Evolutionary conservation across 2,113 vertebrate species (phyloP), one percentile per base, ranked within the genome.

Genomic region (Hymenochirus boettgeri): DNA sequence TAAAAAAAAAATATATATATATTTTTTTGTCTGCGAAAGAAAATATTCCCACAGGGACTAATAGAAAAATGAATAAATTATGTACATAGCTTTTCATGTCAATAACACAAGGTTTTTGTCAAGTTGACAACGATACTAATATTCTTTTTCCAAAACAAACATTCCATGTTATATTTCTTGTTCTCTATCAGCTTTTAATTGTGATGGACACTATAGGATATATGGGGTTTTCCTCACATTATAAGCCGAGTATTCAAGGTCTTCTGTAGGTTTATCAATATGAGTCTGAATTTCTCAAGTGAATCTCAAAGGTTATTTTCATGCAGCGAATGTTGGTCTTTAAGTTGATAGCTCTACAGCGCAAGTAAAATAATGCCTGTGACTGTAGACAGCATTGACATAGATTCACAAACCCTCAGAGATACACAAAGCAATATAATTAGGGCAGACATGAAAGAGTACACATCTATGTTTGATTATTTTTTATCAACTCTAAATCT

Each of bases 1-100:
- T 27, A n/a, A n/a, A n/a, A n/a, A n/a, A n/a, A n/a, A n/a, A n/a
- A n/a, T n/a, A n/a, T n/a, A n/a, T n/a, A n/a, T 57, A 33, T 31
- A 46, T 31, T 57, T 56, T 25, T 56, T 18, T 47, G 39, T 31
- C 53, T 57, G 21, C 46, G 25, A 31, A 47, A 25, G 54, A 65
- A 48, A 27, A 65, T 33, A 23, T 46, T 65, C 52, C 52, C 17
- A 18, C 17, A 27, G 25, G 39, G 39, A 53, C 42, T 22, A n/a
- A 55, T 45, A 45, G 51, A 17, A 18, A 55, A 29, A 55, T 55
- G 26, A 27, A 55, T 55, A 29, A 55, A 55, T 55, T 1, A 55
- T 31, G 25, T 29, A 55, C 12, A 18, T 29, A 55, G 25, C 52
- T 29, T 55, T 26, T 55, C 17, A 55, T 55, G 26, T 55, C 52